Percentiles rank a stretch among this genome's conserved stretches.
phyloP scores from a whole-genome alignment of 2,113 vertebrate genomes.

The Python bivittatus region DNA sequence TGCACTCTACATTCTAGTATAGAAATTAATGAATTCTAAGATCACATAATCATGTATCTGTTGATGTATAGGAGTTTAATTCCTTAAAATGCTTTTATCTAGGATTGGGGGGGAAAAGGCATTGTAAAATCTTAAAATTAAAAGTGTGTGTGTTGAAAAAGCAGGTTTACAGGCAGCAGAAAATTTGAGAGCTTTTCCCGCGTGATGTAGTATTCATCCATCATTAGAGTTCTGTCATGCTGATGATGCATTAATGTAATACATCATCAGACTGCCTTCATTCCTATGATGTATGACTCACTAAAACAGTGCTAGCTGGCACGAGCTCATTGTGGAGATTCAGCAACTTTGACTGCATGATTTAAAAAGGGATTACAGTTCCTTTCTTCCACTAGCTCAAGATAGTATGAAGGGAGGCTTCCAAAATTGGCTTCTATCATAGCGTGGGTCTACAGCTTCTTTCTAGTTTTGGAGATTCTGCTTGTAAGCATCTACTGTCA shows the following conservation, averaged over 20 bases:
- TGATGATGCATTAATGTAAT: slow-evolving; percentile 71
- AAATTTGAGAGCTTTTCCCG: slow-evolving; percentile 66
- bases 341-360: slow-evolving; percentile 55
- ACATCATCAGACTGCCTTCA: slow-evolving; percentile 68
- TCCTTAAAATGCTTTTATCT: slow-evolving; percentile 53
- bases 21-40: slow-evolving; percentile 44
- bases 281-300: slow-evolving; percentile 64
- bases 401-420: not conserved
- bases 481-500: not conserved
- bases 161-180: slow-evolving; percentile 49
- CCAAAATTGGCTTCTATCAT: slow-evolving; percentile 21
- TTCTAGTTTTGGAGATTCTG: slow-evolving; percentile 5
- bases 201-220: slow-evolving; percentile 70
- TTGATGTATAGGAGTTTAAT: slow-evolving; percentile 43
- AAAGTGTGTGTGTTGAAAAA: slow-evolving; percentile 32
- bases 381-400: slow-evolving; percentile 19
- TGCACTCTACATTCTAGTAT: slow-evolving; percentile 20
- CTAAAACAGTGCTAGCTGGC: slow-evolving; percentile 48
- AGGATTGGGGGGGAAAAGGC: slow-evolving; percentile 19
- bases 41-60: slow-evolving; percentile 31
- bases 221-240: slow-evolving; percentile 62
- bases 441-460: not conserved
- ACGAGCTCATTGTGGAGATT: slow-evolving; percentile 52
- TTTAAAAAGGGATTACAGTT: slow-evolving; percentile 46
- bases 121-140: slow-evolving; percentile 52